Percentiles rank a stretch among this genome's conserved stretches.
Evolutionary conservation across 2,888 invertebrate species (phyloP).

Genomic region (Ectemnius continuus): DNA sequence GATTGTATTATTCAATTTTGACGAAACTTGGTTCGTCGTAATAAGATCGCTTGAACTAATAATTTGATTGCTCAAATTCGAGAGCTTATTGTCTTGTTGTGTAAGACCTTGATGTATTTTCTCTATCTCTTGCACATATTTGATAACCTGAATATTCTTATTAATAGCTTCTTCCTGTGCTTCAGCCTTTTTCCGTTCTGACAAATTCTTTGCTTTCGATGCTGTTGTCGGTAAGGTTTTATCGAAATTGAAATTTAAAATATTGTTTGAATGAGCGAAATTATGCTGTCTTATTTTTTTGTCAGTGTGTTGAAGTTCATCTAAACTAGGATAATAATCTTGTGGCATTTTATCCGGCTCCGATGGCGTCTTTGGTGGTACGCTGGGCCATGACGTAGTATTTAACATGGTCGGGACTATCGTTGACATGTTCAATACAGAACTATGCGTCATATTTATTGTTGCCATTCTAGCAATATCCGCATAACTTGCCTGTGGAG

Average conservation of each 20-base stretch:
- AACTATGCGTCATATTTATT: constrained; percentile 71
- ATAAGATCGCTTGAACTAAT: constrained; percentile 59
- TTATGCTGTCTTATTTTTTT: constrained; percentile 71
- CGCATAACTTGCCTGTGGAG: constrained; percentile 86
- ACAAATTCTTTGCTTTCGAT: constrained; percentile 66
- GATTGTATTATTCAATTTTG: constrained; percentile 58
- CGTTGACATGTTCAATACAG: constrained; percentile 69
- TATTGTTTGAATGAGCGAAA: constrained; percentile 68
- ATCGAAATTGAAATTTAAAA: constrained; percentile 69
- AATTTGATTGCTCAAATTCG: constrained; percentile 54
- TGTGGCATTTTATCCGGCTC: constrained; percentile 73
- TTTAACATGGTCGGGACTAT: constrained; percentile 69
- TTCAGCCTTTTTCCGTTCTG: constrained; percentile 69
- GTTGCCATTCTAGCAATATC: constrained; percentile 86
- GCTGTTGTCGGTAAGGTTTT: constrained; percentile 70
- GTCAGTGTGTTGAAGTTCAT: constrained; percentile 72
- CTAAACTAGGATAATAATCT: constrained; percentile 76
- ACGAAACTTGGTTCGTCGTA: constrained; percentile 49
- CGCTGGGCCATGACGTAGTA: constrained; percentile 70
- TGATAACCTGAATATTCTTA: constrained; percentile 73
- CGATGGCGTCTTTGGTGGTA: constrained; percentile 66
- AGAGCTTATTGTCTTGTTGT: constrained; percentile 72
- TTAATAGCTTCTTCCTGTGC: constrained; percentile 74
- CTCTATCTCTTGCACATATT: constrained; percentile 79
- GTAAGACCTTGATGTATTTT: constrained; percentile 78